Evolutionary conservation across 2,113 vertebrate species (phyloP), one percentile per base, ranked within the genome.

Genomic region (Prochilodus magdalenae): DNA sequence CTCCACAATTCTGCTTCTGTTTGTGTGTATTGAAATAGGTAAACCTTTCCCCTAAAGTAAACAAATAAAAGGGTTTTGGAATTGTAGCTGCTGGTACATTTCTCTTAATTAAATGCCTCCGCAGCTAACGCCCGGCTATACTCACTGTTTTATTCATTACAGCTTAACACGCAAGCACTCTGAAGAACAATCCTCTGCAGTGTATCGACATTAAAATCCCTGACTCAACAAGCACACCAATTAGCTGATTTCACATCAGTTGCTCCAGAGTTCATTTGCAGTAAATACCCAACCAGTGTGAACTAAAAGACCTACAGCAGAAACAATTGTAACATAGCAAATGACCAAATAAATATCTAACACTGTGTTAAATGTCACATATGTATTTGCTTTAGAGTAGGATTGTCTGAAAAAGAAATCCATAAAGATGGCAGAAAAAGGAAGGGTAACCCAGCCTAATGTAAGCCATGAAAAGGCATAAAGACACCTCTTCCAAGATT

Each of bases 161-260:
- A 24, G n/a, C 18, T 59, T 3, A 33, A 59, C 53, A 33, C 53
- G 14, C 13, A 7, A 20, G 12, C 18, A 29, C 29, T 33, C 53
- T 22, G 5, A 24, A 1, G 40, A 44, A 44, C 44, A 63, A 24
- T 44, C 14, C 26, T 27, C 29, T 20, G n/a, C 6, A 26, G 30
- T 1, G 18, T 22, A 57, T 40, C 13, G 53, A 75, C 27, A 40
- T 6, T 5, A 47, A 27, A 47, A 63, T 30, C 33, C 2, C 20
- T 76, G n/a, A 36, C 59, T 76, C 26, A 14, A 30, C 55, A 30
- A 57, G 22, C 26, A 27, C 72, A 36, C n/a, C 60, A 60, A 62
- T 62, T 76, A 76, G 29, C 40, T 76, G 24, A 36, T 75, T 59
- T 44, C 24, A 57, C 33, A 44, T 16, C 57, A 5, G 63, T 62